Evolutionary conservation across 2,888 invertebrate genomes (phyloP).

Genomic region (Parelbella ahira): DNA sequence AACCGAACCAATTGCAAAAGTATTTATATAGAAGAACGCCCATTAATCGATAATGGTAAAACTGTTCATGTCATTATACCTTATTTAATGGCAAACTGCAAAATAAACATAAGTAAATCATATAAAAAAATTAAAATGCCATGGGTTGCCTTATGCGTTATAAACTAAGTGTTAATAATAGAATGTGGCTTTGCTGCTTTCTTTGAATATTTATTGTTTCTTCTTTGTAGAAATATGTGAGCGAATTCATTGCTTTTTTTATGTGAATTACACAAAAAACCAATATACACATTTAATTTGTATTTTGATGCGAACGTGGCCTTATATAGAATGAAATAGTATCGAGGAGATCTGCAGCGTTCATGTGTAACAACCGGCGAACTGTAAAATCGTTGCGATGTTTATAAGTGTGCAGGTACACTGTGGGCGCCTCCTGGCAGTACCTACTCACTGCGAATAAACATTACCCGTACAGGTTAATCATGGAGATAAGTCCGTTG

Average conservation of each 20-base stretch:
- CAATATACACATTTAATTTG: slow-evolving; percentile 3
- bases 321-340: slow-evolving; percentile 21
- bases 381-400: slow-evolving; percentile 19
- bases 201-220: slow-evolving; percentile 20
- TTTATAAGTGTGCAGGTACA: no score
- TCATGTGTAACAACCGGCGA: slow-evolving; percentile 16
- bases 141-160: slow-evolving; percentile 8
- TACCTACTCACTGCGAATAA: no score
- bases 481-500: no score
- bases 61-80: slow-evolving; percentile 11
- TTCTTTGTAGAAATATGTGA: slow-evolving; percentile 9
- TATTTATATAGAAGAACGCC: no score
- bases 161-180: slow-evolving; percentile 17
- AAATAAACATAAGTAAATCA: slow-evolving; percentile 3
- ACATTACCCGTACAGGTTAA: no score
- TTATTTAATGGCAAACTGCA: slow-evolving; percentile 8
- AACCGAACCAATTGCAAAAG: no score
- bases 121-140: slow-evolving; percentile 4
- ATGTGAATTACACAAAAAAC: slow-evolving; percentile 6
- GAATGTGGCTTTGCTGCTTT: slow-evolving; percentile 9
- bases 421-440: no score
- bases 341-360: slow-evolving; percentile 7
- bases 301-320: slow-evolving; percentile 19
- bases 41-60: slow-evolving; percentile 3
- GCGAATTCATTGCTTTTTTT: slow-evolving; percentile 18